A percentile compares a stretch with the other conserved stretches of the same genome.
phyloP scores from a whole-genome alignment of 2,888 invertebrate species.

The Tupiocoris notatus region DNA sequence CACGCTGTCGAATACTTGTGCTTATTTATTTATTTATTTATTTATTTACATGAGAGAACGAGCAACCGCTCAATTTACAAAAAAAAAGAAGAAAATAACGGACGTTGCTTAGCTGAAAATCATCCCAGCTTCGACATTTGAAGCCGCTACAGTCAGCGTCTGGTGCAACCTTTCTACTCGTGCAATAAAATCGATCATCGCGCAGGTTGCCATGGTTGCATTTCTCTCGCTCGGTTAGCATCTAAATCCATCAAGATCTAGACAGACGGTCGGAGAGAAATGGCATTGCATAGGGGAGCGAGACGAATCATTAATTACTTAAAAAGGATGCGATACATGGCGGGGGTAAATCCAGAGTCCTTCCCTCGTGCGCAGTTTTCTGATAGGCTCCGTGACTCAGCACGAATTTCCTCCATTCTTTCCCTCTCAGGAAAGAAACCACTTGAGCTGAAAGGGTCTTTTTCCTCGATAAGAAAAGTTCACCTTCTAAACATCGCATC shows the following conservation, averaged over 20 bases:
- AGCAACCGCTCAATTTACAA: no score
- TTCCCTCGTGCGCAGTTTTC: background rate
- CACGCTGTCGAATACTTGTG: no score
- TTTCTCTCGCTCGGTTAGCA: background rate
- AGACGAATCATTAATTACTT: background rate
- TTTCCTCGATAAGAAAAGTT: background rate
- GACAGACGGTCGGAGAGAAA: background rate
- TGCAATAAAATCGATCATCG: no score
- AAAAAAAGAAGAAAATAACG: no score
- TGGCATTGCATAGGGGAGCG: background rate
- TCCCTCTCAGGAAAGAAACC: background rate
- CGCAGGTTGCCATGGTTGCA: background rate
- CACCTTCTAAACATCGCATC: no score
- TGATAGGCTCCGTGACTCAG: background rate
- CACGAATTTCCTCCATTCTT: background rate
- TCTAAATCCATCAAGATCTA: background rate
- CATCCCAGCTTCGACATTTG: no score
- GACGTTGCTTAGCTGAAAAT: no score
- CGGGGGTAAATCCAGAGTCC: background rate
- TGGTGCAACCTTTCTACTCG: no score
- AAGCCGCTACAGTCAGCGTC: no score
- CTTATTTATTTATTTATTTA: no score
- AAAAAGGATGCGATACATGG: background rate
- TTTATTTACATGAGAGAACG: no score
- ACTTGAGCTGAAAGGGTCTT: background rate